Evolutionary conservation across 2,888 invertebrate species (phyloP), one percentile per base, ranked within the genome.

Genomic region (Rapana venosa): DNA sequence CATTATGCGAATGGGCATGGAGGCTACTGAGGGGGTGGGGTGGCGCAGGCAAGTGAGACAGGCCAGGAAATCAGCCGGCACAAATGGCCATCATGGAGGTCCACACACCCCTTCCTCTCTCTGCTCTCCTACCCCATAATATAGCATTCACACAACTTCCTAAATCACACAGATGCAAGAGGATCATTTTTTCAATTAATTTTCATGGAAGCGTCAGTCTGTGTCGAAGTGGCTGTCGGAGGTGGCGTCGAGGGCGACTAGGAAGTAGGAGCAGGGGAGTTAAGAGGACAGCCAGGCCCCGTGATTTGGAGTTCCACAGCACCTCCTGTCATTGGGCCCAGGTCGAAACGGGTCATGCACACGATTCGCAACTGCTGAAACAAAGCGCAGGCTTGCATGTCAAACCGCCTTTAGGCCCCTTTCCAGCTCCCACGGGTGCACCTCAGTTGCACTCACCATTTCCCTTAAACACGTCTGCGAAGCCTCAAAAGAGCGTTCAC

Each of bases 161-260:
- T 77, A 89, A 89, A 89, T 89, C 89, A 89, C 58, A 56, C 89
- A 85, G 89, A 84, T 85, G 88, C 84, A 88, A 35, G 47, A 66
- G 32, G 85, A 89, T 85, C 32, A 85, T 85, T 89, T 84, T 47
- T 70, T n/a, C 85, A 89, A 85, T 89, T 89, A 85, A 70, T 89
- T 74, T 74, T 70, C 56, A 30, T 47, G 35, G 36, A 66, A 58
- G 61, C 47, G 47, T 83, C 83, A 81, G 81, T 88, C 26, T 70
- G 70, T 66, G 32, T 35, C n/a, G 61, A 35, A 22, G 6, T 35
- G 32, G 77, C 35, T 56, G 88, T 56, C 47, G 22, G 79, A 22
- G 81, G 26, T 30, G 47, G 13, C 66, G n/a, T 26, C 81, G n/a
- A 61, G 17, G 81, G 70, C 79, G 74, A 32, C 56, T 17, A 32